Conservation (phyloP, 2,113 vertebrate species). For the Oceanites oceanicus region DNA sequence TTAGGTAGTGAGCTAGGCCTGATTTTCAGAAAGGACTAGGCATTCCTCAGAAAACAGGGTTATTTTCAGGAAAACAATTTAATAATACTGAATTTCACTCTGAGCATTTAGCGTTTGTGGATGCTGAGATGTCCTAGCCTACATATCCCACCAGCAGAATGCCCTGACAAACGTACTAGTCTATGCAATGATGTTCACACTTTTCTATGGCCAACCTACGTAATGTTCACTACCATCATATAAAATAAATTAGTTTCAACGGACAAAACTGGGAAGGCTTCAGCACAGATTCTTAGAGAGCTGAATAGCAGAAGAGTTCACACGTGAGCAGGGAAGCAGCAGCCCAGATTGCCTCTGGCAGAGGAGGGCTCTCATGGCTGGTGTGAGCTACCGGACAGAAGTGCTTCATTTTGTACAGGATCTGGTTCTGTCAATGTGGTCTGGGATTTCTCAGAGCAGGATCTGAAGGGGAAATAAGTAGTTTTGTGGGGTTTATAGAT, state of each 20-base stretch:
- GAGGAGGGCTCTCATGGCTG: neutral
- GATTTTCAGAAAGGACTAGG: neutral
- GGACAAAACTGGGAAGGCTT: neutral
- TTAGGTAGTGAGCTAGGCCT: neutral
- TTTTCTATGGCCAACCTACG: accelerated
- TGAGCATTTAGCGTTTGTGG: neutral
- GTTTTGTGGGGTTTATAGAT: neutral
- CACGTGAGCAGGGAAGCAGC: neutral
- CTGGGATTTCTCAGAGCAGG: neutral
- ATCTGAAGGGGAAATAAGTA: neutral
- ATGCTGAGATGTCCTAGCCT: neutral
- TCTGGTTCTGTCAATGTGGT: accelerated
- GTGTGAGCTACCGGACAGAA: neutral
- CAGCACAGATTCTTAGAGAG: neutral
- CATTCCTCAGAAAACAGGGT: neutral
- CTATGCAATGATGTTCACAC: accelerated
- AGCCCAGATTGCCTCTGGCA: accelerated
- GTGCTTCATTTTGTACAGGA: neutral
- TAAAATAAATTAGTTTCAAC: neutral
- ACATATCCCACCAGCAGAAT: neutral
- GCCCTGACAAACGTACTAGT: neutral
- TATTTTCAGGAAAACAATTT: neutral
- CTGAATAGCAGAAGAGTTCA: neutral
- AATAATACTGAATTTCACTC: neutral
- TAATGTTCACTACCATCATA: no score